These are phyloP conservation scores for Meda fulgida DNA, from an alignment of 2,797 vertebrate species.

Conservation along the genomic window DNA sequence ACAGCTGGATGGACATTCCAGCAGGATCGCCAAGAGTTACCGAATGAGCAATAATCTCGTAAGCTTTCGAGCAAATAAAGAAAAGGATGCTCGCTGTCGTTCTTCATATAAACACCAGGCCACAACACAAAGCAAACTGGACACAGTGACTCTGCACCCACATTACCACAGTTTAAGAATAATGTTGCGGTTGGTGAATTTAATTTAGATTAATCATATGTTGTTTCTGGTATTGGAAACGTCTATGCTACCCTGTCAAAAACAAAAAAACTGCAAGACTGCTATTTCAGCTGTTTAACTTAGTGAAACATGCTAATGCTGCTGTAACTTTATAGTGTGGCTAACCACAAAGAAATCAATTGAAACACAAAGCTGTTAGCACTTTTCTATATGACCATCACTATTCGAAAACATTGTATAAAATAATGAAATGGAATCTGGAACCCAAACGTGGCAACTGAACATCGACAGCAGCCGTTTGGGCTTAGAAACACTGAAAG, in stretches of 20 bases:
- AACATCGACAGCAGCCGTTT: background rate
- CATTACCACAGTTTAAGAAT: background rate
- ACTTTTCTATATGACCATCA: background rate
- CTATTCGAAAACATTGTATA: background rate
- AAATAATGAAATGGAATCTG: conserved; percentile 4
- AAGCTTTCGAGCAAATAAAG: background rate
- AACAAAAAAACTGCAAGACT: background rate
- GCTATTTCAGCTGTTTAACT: background rate
- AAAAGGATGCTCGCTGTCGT: background rate
- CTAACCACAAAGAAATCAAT: conserved; percentile 41
- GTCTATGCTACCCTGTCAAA: background rate
- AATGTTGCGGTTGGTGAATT: background rate
- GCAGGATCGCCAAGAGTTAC: conserved; percentile 34
- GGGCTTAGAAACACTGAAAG: conserved; percentile 18
- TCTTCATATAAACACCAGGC: background rate
- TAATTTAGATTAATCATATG: background rate
- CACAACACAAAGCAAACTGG: background rate
- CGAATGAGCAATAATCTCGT: conserved; percentile 24
- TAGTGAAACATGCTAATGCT: background rate
- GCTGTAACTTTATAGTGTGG: conserved; percentile 39
- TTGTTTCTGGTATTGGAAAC: background rate
- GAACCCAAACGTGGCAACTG: conserved; percentile 8
- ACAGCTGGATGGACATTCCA: conserved; percentile 45
- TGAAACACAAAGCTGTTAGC: background rate
- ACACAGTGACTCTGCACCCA: background rate